Percentiles rank a stretch among this genome's conserved stretches.
These are phyloP conservation scores for Copsychus sechellarum DNA, from an alignment of 2,113 vertebrate genomes.

Conservation along the genomic window DNA sequence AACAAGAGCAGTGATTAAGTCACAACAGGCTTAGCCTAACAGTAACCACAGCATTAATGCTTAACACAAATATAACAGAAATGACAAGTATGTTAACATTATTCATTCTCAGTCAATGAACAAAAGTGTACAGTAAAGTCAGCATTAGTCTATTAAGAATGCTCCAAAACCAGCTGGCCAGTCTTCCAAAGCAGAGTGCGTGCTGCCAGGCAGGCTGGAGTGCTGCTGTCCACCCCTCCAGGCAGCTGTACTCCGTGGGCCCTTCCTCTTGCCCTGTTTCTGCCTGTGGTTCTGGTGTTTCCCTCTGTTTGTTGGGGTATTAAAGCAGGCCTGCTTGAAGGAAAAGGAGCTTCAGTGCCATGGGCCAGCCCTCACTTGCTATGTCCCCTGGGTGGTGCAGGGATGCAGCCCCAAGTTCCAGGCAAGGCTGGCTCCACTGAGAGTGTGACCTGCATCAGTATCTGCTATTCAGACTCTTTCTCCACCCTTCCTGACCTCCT, in stretches of 20 bases:
- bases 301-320: not conserved
- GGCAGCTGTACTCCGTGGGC: not conserved
- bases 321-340: not conserved
- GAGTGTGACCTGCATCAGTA: not conserved
- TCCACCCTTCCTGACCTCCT: not conserved
- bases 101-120: slow-evolving; percentile 22
- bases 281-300: not conserved
- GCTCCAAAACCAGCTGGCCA: slow-evolving; percentile 10
- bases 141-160: slow-evolving; percentile 29
- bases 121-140: slow-evolving; percentile 38
- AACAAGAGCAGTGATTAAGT: not conserved
- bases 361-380: not conserved
- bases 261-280: not conserved
- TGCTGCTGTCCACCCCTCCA: not conserved
- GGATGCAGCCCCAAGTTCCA: not conserved
- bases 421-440: not conserved
- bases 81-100: not conserved
- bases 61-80: not conserved
- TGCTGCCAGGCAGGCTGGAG: not conserved
- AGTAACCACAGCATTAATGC: not conserved
- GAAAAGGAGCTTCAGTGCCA: not conserved
- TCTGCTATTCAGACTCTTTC: not conserved
- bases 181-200: not conserved
- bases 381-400: not conserved
- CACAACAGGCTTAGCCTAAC: not conserved